Percentiles rank a stretch among this genome's conserved stretches.
These are phyloP conservation scores for Bothrops jararaca DNA, from an alignment of 2,113 vertebrate genomes.

Conservation along the genomic window DNA sequence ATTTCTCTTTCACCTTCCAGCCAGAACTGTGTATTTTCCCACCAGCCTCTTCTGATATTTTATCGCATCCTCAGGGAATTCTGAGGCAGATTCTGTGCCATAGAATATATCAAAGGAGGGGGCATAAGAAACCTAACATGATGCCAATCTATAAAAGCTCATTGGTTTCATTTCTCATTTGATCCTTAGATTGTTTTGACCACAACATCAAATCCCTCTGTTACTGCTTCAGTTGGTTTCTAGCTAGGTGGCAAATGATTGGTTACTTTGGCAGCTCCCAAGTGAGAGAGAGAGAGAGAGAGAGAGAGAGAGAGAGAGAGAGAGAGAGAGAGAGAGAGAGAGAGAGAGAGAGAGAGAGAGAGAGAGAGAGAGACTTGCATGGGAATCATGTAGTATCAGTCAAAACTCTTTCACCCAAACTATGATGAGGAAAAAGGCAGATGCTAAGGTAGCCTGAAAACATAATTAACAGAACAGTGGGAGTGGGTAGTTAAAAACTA, in stretches of 20 bases:
- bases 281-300: too few relatives aligned
- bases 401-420: slow-evolving; percentile 3
- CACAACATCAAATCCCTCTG: not conserved
- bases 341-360: not conserved
- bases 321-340: too few relatives aligned
- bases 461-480: slow-evolving; percentile 21
- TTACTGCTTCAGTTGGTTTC: slow-evolving; percentile 3
- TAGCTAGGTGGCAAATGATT: not conserved
- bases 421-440: not conserved
- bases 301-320: too few relatives aligned
- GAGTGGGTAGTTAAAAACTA: slow-evolving; percentile 5
- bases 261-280: slow-evolving; percentile 7
- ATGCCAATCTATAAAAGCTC: not conserved
- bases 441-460: slow-evolving; percentile 20
- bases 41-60: not conserved
- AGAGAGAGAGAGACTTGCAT: not conserved
- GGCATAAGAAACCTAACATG: not conserved
- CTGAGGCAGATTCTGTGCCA: not conserved
- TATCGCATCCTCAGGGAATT: not conserved
- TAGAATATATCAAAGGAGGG: not conserved
- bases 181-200: slow-evolving; percentile 14
- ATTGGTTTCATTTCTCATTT: slow-evolving; percentile 2
- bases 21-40: not conserved
- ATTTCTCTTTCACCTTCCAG: not conserved
- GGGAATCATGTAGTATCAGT: not conserved